phyloP scores from a whole-genome alignment of 2,113 vertebrate genomes.

The Zosterops lateralis region DNA sequence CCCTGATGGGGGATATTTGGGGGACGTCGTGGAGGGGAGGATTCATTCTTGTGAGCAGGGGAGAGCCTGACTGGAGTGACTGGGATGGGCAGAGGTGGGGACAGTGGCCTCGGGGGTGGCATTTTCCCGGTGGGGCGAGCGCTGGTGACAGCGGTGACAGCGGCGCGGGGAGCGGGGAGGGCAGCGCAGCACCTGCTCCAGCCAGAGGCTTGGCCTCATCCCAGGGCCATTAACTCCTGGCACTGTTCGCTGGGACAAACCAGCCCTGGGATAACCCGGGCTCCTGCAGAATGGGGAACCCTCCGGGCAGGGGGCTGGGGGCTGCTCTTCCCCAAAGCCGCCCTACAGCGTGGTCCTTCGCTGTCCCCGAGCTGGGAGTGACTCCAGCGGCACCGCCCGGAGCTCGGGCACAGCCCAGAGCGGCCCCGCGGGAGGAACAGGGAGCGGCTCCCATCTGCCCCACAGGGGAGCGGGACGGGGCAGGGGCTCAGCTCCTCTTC shows the following conservation, averaged over 20 bases:
- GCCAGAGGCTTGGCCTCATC: background rate
- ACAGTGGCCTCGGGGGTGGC: background rate
- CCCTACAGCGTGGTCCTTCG: background rate
- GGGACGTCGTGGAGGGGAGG: rapidly evolving
- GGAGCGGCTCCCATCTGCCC: background rate
- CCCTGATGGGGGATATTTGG: background rate
- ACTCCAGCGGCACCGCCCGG: background rate
- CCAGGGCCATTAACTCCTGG: background rate
- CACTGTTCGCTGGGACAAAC: background rate
- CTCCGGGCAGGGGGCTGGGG: background rate
- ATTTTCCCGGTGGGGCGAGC: background rate
- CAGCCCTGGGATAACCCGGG: background rate
- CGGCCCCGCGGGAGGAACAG: background rate
- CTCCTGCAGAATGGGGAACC: rapidly evolving
- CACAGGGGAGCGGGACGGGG: rapidly evolving
- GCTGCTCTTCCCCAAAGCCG: background rate
- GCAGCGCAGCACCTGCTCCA: background rate
- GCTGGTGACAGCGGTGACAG: background rate
- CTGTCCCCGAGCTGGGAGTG: background rate
- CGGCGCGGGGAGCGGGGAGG: background rate
- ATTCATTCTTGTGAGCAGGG: rapidly evolving
- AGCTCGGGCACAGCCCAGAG: background rate
- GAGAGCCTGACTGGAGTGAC: background rate
- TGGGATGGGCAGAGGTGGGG: background rate
- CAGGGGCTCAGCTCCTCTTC: background rate